These are phyloP conservation scores for Ceratina australensis DNA, from an alignment of 1,140 invertebrate species.

Conservation along the genomic window DNA sequence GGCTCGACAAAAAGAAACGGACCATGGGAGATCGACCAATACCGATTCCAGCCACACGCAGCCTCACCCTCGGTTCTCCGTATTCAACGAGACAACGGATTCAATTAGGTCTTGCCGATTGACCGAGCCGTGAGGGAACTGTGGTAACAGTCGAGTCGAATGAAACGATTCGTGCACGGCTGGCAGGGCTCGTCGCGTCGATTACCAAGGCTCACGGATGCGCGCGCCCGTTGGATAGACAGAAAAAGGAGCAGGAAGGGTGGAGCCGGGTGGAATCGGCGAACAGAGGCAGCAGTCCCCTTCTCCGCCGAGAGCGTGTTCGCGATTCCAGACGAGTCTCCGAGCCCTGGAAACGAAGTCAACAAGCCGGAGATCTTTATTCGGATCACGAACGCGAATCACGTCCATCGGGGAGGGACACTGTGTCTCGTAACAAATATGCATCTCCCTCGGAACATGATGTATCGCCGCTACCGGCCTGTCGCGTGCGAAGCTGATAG, in stretches of 20 bases:
- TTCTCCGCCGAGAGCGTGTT: constrained; percentile 54
- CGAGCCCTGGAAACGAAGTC: constrained; percentile 67
- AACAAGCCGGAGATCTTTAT: constrained; percentile 76
- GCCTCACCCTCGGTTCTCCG: constrained; percentile 23
- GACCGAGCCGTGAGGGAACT: constrained; percentile 9
- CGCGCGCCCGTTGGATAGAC: constrained; percentile 23
- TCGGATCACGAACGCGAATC: constrained; percentile 76
- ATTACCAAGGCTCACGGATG: constrained; percentile 31
- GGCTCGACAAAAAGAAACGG: neutral
- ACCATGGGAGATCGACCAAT: constrained; percentile 4
- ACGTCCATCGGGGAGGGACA: constrained; percentile 75
- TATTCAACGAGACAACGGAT: constrained; percentile 18
- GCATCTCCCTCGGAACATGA: constrained; percentile 70
- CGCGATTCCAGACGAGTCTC: constrained; percentile 61
- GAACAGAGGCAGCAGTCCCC: constrained; percentile 34
- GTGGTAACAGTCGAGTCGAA: neutral
- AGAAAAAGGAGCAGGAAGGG: constrained; percentile 32
- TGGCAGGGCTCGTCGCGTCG: constrained; percentile 6
- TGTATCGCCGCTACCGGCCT: constrained; percentile 19
- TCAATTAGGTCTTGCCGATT: constrained; percentile 19
- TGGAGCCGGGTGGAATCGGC: constrained; percentile 1
- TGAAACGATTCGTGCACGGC: neutral
- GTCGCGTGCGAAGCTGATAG: constrained; percentile 3
- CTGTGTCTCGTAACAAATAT: constrained; percentile 77
- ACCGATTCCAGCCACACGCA: constrained; percentile 22